phyloP scores from a whole-genome alignment of 2,113 vertebrate species.

The Cromileptes altivelis region DNA sequence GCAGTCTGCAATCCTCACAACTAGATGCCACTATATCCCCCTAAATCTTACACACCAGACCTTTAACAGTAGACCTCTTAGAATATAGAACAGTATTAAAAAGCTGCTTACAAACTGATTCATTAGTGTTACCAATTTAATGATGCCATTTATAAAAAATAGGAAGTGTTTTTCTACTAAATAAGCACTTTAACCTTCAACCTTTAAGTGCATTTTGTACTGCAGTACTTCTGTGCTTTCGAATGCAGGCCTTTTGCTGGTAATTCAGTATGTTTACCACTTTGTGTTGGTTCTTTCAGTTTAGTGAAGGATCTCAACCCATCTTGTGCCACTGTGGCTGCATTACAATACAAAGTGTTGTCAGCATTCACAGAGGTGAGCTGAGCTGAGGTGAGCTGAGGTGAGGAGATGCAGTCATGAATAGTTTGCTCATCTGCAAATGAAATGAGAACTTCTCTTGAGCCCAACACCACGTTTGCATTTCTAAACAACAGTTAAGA shows the following conservation, averaged over 20 bases:
- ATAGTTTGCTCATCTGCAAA: slow-evolving; percentile 38
- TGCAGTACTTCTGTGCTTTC: not conserved
- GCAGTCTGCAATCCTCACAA: no score
- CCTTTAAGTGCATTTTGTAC: no score
- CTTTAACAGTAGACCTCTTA: no score
- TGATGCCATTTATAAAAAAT: no score
- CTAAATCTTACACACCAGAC: no score
- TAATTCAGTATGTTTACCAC: not conserved
- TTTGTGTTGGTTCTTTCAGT: not conserved
- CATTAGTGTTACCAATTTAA: not conserved
- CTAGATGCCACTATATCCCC: no score
- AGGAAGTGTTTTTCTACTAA: no score
- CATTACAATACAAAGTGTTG: slow-evolving; percentile 53
- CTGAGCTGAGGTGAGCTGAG: slow-evolving; percentile 6
- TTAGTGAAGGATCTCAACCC: not conserved
- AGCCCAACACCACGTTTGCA: slow-evolving; percentile 39
- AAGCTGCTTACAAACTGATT: not conserved
- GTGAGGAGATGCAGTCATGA: not conserved
- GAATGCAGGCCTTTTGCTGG: not conserved
- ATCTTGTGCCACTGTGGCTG: not conserved
- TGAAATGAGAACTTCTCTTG: slow-evolving; percentile 19
- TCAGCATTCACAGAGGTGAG: slow-evolving; percentile 4
- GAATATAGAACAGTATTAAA: no score
- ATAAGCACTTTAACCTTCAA: no score
- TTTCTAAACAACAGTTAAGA: slow-evolving; percentile 27